Evolutionary conservation across 2,113 vertebrate genomes (phyloP).

Genomic region (Pseudorectes ferrugineus): DNA sequence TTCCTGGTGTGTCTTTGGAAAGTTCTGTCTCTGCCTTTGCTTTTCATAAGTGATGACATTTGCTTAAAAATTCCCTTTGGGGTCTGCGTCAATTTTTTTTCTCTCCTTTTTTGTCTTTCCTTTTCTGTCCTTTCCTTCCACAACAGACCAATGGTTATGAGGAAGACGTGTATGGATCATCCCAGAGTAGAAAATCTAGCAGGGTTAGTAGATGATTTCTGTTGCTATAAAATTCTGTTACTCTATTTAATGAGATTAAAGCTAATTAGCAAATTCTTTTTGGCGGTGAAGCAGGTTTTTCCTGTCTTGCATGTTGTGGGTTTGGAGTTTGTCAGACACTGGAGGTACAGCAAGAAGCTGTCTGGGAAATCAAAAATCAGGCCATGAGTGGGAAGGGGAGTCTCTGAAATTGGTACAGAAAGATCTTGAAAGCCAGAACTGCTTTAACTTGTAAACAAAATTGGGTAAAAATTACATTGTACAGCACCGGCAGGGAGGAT

Average conservation of each 20-base stretch:
- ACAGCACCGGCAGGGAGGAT: neutral
- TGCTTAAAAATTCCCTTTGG: neutral
- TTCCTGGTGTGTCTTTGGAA: neutral
- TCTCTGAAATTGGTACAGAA: neutral
- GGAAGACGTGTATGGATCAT: constrained; percentile 71
- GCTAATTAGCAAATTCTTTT: constrained; percentile 8
- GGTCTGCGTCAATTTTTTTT: neutral
- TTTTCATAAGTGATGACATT: neutral
- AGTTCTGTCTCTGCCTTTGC: neutral
- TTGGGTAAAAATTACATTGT: neutral
- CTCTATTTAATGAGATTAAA: constrained; percentile 3
- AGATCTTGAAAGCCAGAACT: neutral
- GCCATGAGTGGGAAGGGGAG: neutral
- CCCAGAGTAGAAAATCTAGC: constrained; percentile 78
- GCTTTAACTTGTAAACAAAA: neutral
- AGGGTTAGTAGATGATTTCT: constrained; percentile 79
- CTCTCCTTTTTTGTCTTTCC: neutral
- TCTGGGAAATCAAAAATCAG: neutral
- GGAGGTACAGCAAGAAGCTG: neutral
- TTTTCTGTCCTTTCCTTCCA: neutral
- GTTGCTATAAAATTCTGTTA: neutral
- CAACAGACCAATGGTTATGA: constrained; percentile 83
- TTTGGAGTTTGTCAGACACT: neutral
- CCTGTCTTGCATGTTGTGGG: neutral
- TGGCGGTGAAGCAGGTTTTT: neutral